phyloP scores from a whole-genome alignment of 1,140 invertebrate species.

The Aphis gossypii region DNA sequence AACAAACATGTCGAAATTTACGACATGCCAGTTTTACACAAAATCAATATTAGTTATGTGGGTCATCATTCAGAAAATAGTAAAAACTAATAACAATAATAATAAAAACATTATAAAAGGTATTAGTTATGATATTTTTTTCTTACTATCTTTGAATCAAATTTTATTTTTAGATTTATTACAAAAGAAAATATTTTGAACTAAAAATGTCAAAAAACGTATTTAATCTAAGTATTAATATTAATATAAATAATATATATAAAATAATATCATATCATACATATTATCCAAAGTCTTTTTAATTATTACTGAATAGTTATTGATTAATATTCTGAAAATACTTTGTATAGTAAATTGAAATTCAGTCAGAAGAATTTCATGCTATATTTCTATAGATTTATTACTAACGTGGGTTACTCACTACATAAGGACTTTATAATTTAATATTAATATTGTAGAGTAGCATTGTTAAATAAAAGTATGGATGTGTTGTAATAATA shows the following conservation, averaged over 20 bases:
- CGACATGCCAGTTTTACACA: no score
- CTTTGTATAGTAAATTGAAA: background rate
- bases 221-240: background rate
- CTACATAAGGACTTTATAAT: no score
- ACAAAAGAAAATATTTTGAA: background rate
- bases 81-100: background rate
- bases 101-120: background rate
- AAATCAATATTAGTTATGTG: background rate
- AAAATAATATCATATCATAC: background rate
- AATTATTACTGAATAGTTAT: background rate
- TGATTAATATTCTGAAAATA: background rate
- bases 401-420: background rate
- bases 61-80: background rate
- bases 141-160: background rate
- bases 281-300: background rate
- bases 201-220: background rate
- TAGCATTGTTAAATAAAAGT: no score
- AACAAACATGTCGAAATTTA: background rate
- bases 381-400: background rate
- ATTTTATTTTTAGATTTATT: background rate
- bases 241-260: background rate
- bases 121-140: background rate
- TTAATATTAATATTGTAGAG: no score
- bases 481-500: no score
- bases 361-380: no score